Conservation (phyloP, 2,888 invertebrate species). For the Melitaea athalia region DNA sequence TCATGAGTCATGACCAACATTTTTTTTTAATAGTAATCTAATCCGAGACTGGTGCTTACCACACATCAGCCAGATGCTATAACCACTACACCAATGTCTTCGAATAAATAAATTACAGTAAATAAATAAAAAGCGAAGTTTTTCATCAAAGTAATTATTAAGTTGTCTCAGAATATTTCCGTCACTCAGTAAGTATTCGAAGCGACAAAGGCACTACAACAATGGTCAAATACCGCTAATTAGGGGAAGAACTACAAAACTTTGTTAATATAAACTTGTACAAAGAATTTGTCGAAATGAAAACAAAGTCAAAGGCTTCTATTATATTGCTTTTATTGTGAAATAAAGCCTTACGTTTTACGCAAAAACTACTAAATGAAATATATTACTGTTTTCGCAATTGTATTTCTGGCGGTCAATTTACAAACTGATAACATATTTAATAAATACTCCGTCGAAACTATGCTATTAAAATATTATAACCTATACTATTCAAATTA, state of each 20-base stretch:
- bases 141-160: neutral
- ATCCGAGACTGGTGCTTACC: too few species aligned
- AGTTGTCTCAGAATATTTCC: neutral
- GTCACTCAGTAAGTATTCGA: neutral
- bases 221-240: neutral
- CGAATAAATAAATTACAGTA: neutral
- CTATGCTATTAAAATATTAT: too few species aligned
- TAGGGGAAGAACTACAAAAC: slow-evolving; percentile 22
- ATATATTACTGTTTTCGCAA: too few species aligned
- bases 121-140: neutral
- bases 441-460: too few species aligned
- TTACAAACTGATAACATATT: too few species aligned
- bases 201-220: neutral
- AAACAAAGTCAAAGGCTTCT: slow-evolving; percentile 19
- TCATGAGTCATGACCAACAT: too few species aligned
- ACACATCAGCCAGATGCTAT: too few species aligned
- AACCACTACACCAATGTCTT: too few species aligned
- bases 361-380: too few species aligned
- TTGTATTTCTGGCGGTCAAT: too few species aligned
- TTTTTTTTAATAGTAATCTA: too few species aligned
- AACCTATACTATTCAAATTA: too few species aligned
- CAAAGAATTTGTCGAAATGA: slow-evolving; percentile 12
- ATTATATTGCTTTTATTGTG: slow-evolving; percentile 16
- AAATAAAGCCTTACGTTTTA: neutral
- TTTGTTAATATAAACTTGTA: slow-evolving; percentile 14